Percentiles rank a stretch among this genome's conserved stretches.
phyloP scores from a whole-genome alignment of 2,888 invertebrate genomes.

The Phania funesta region DNA sequence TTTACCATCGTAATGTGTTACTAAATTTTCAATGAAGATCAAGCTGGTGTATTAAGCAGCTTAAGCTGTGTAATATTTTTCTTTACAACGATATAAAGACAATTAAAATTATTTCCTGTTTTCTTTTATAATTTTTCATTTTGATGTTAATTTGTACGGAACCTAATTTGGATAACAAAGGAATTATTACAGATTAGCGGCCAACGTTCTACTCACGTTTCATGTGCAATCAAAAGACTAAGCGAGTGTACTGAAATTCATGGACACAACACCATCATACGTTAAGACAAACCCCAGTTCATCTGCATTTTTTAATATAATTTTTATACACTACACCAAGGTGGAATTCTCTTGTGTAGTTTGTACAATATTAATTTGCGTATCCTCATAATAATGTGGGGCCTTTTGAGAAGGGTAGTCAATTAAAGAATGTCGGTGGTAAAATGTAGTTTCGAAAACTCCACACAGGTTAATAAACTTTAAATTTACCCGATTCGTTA shows the following conservation, averaged over 20 bases:
- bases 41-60: background rate
- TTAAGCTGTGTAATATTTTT: background rate
- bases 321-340: too few species aligned
- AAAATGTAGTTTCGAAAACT: too few species aligned
- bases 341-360: too few species aligned
- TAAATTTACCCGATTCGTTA: too few species aligned
- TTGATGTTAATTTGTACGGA: slow-evolving; percentile 41
- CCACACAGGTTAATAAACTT: too few species aligned
- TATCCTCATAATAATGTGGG: too few species aligned
- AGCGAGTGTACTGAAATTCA: too few species aligned
- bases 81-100: background rate
- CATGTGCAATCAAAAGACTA: background rate
- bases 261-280: background rate
- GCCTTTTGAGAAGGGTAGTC: too few species aligned
- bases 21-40: background rate
- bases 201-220: background rate
- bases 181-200: background rate
- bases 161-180: slow-evolving; percentile 20
- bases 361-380: too few species aligned
- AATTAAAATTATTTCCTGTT: background rate
- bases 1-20: background rate
- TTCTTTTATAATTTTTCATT: slow-evolving; percentile 7
- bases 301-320: too few species aligned
- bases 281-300: too few species aligned
- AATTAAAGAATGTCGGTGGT: too few species aligned